Evolutionary conservation across 2,113 vertebrate species (phyloP), one percentile per base, ranked within the genome.

Genomic region (Tyto alba): DNA sequence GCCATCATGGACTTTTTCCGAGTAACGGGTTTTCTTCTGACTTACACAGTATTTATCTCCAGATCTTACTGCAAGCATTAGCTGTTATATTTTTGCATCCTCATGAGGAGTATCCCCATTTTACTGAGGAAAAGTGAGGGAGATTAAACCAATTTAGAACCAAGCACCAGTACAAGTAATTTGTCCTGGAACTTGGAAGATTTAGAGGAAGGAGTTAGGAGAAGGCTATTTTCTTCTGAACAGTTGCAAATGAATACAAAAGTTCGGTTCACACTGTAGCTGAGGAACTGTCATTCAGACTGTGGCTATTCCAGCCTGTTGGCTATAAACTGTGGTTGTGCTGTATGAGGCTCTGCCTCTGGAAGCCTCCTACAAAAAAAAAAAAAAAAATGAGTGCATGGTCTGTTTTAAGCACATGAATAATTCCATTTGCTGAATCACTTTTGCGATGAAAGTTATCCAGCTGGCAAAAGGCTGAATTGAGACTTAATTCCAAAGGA

Each of bases 381-480:
- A 1, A 34, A 69, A 81, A 48, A n/a, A 72, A 2, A 1, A 41
- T 59, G 72, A 95, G 22, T 48, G 43, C n/a, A 34, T 27, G 47
- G 27, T 74, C 68, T 84, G 72, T 87, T 84, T 75, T 27, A 81
- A 87, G 68, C 64, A 78, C 68, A 75, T 52, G 47, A 89, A 87
- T 81, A 90, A 89, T 90, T 92, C 69, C 47, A 78, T 75, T 96
- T 92, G 73, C 60, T 87, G 64, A 87, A 84, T 71, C 71, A 78
- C 56, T 95, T 74, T 52, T 47, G 59, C 55, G 79, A 71, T 88
- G 52, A 63, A 90, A 84, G 72, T 92, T 67, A 83, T 41, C 38
- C 68, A 90, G 76, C 63, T 93, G 91, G 91, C 0, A 2, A 81
- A 85, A 90, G 69, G 59, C 56, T 72, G 60, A 88, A 92, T 5